These are phyloP conservation scores for Sphecodes monilicornis DNA, from an alignment of 2,888 invertebrate genomes.

Conservation along the genomic window DNA sequence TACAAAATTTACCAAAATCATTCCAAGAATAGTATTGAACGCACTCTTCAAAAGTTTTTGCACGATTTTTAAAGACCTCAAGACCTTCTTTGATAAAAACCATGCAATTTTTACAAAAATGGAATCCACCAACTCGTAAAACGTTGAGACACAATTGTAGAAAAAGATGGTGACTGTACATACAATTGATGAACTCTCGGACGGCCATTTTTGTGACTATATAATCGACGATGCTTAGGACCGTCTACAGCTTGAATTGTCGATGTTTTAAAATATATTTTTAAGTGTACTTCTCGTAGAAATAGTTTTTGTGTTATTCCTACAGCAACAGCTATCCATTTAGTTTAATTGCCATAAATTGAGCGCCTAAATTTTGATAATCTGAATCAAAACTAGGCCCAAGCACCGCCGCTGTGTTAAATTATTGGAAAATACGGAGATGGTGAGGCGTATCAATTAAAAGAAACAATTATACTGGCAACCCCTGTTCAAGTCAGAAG, in stretches of 20 bases:
- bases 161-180: too few relatives aligned
- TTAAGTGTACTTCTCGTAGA: background rate
- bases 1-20: too few relatives aligned
- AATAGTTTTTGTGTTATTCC: too few relatives aligned
- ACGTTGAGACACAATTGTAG: too few relatives aligned
- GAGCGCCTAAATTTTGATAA: background rate
- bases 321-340: background rate
- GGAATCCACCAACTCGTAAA: background rate
- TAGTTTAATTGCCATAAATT: background rate
- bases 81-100: background rate
- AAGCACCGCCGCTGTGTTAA: background rate
- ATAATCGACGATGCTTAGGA: background rate
- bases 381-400: too few relatives aligned
- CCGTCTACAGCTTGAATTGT: background rate
- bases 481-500: background rate
- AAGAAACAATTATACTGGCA: conserved; percentile 17
- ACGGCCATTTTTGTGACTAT: too few relatives aligned
- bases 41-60: background rate
- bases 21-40: background rate
- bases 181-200: too few relatives aligned
- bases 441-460: background rate
- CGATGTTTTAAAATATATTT: background rate
- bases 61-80: background rate
- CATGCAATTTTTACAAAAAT: background rate
- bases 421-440: background rate